phyloP scores from a whole-genome alignment of 2,113 vertebrate species.

The Theristicus caerulescens region DNA sequence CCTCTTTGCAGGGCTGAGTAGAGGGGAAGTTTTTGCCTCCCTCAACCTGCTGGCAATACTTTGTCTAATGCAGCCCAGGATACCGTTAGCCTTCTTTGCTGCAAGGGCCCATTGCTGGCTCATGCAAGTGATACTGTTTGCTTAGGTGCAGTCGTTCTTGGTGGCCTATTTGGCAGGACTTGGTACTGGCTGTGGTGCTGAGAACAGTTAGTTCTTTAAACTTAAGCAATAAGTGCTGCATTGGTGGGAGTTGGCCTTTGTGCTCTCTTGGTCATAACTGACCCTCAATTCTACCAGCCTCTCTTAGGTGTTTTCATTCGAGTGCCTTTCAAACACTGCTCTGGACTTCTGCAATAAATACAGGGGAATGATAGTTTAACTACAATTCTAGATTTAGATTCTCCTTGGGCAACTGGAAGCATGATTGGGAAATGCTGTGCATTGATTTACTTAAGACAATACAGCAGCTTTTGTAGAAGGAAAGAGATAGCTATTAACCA shows the following conservation, averaged over 20 bases:
- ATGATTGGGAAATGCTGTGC: neutral
- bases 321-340: neutral
- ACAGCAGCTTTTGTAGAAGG: neutral
- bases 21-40: neutral
- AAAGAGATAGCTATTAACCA: neutral
- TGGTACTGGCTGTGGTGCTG: neutral
- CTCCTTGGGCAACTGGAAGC: neutral
- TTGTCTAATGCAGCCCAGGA: neutral
- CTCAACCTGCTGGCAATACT: neutral
- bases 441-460: neutral
- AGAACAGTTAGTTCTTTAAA: neutral
- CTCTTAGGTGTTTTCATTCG: neutral
- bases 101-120: neutral
- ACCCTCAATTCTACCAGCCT: neutral
- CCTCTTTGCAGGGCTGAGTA: neutral
- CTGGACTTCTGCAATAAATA: neutral
- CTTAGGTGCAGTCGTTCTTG: neutral
- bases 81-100: neutral
- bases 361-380: neutral
- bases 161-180: neutral
- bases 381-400: neutral
- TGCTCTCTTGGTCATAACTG: neutral
- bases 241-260: neutral
- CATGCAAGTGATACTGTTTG: neutral
- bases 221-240: neutral